Evolutionary conservation across 2,797 vertebrate species (phyloP), one percentile per base, ranked within the genome.

Genomic region (Hybognathus amarus): DNA sequence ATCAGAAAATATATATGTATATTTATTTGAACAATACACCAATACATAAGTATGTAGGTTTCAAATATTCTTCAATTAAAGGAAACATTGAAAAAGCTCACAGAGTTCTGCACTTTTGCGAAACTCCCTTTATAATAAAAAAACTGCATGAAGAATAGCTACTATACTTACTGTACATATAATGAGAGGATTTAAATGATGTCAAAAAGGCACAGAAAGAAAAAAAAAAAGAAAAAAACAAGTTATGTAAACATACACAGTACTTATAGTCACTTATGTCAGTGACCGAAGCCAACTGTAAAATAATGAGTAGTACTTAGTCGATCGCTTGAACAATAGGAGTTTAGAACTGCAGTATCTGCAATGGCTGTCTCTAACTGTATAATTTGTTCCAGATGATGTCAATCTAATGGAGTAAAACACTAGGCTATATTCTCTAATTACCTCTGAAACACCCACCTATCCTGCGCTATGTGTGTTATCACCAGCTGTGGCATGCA

Each of bases 371-470:
- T 77, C 59, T 77, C 40, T 9, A 24, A 77, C 40, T 47, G 36
- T 42, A 76, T 76, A 11, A 76, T 59, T 64, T 64, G 18, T 33
- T 77, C 24, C 59, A 77, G 59, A 47, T 45, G 59, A 64, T 77
- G 40, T 79, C 77, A 52, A 22, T 79, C 30, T 52, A 36, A 59
- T 24, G 50, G 15, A 24, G 36, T 42, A 69, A 50, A 79, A 79
- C 63, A 38, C 77, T 2, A 33, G 30, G 30, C 30, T 20, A 67
- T 67, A 30, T 36, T 67, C 30, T 36, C 42, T 52, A 79, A 79
- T 79, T 67, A 79, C 30, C 45, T 5, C 15, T 8, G 27, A 70
- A 70, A 59, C 15, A 59, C 50, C 47, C 22, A 22, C 36, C 42
- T 50, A 64, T 18, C 11, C 66, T 56, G 59, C 78, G 42, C n/a